These are phyloP conservation scores for Clarias pachynema DNA, from an alignment of 2,797 vertebrate genomes.

Conservation along the genomic window DNA sequence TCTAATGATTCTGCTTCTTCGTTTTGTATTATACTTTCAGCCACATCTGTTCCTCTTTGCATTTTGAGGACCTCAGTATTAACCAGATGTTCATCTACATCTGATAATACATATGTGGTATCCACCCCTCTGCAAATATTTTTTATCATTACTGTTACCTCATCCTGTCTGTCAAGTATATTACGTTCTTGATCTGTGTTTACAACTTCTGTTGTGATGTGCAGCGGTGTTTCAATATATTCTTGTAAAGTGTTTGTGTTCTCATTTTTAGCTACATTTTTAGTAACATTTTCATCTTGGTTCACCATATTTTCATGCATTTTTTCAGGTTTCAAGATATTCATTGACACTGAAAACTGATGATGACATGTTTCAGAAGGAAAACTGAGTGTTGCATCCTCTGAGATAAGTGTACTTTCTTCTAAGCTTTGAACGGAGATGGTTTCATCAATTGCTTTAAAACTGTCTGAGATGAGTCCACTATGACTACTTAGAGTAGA, in stretches of 20 bases:
- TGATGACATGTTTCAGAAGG: conserved; percentile 11
- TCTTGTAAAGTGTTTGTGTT: conserved; percentile 1
- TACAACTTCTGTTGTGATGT: neutral
- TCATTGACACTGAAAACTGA: neutral
- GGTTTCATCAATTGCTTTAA: neutral
- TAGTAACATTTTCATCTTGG: neutral
- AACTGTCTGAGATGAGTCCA: conserved; percentile 31
- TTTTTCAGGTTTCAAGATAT: neutral
- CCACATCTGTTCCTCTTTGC: neutral
- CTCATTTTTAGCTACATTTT: conserved; percentile 1
- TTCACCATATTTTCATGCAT: neutral
- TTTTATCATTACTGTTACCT: neutral
- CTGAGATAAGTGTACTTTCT: neutral
- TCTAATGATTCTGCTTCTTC: neutral
- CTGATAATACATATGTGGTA: conserved; percentile 10
- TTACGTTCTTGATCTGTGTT: neutral
- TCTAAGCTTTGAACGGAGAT: neutral
- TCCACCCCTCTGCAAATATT: neutral
- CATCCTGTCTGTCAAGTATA: conserved; percentile 9
- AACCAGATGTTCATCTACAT: conserved; percentile 11
- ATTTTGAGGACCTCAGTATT: conserved; percentile 1
- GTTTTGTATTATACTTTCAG: neutral
- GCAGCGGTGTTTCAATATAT: neutral
- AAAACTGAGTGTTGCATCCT: neutral
- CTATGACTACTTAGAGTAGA: conserved; percentile 60